Evolutionary conservation across 1,140 invertebrate species (phyloP), one percentile per base, ranked within the genome.

Genomic region (Cotesia vestalis): DNA sequence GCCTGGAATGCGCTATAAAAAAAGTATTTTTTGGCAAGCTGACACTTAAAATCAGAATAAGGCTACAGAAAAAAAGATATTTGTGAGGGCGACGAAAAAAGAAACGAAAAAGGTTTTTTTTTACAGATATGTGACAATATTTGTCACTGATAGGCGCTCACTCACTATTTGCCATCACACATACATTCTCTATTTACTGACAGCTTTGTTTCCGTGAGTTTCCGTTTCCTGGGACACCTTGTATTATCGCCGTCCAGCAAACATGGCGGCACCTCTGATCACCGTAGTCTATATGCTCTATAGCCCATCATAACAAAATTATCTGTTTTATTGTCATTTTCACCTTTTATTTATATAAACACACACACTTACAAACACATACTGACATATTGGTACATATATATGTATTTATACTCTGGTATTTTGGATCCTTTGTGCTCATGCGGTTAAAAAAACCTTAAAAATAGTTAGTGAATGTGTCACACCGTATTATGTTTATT

Each of bases 131-230:
- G 78, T 80, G 80, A 80, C 78, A 82, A 81, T 82, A 81, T 83
- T 83, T 83, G 81, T 82, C 80, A 61, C 70, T 36, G 60, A 51
- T 14, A 67, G 78, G 77, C 75, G 73, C 17, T 20, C 36, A 61
- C 64, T 73, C 73, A 72, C 71, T 82, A 77, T 86, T 86, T 85
- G 76, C 79, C 73, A 77, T 79, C 73, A 79, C 80, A 79, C 80
- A 80, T 81, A 81, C 51, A 61, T 70, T 61, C 17, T 76, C 74
- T 85, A 74, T 85, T 85, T 86, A 81, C 77, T 78, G 75, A 80
- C 11, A 76, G 78, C 79, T 84, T 85, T 85, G 83, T 86, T 86
- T 86, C 83, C 82, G 81, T 71, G 81, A 83, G 81, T 86, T 86
- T 86, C 84, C 85, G 84, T 85, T 86, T 86, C 83, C 81, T 83